Evolutionary conservation across 2,888 invertebrate genomes (phyloP), one percentile per base, ranked within the genome.

Genomic region (Pristionchus japonicus): DNA sequence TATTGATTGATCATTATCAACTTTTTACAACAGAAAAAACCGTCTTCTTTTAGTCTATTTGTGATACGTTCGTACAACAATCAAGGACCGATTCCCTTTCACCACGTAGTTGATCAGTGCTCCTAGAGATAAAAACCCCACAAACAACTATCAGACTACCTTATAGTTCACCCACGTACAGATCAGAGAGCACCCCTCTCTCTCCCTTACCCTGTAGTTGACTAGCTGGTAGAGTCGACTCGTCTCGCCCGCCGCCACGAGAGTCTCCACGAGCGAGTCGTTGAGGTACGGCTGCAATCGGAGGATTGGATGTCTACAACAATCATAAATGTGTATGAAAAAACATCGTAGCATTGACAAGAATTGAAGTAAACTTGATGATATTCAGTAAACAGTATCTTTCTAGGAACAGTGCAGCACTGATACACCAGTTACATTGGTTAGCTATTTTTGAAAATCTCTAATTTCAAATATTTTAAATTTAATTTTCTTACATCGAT

Each of bases 181-280:
- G n/a, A 77, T 77, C 77, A 40, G 9, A 37, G 40, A 31, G 7
- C 43, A 77, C n/a, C 4, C 82, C 20, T n/a, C n/a, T n/a, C n/a
- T n/a, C n/a, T n/a, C n/a, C n/a, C n/a, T n/a, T 17, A 92, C 92
- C 85, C 91, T 82, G 89, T 92, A 92, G 23, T 90, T 91, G 47
- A 92, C 91, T 34, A 92, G 90, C 84, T 92, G 92, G 31, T 91
- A 91, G 6, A 92, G 88, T 74, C 90, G 90, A 7, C 83, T 84
- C 89, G 91, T 89, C 64, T 92, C 90, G 3, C 90, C 91, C 3
- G 90, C 91, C 3, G 89, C 90, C 0, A 90, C 91, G 3, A 92
- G 84, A 0, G 90, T 89, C 37, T 92, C 89, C 17, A 92, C 92
- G n/a, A 91, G 88, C 88, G 91, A 87, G 61, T 92, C 91, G n/a